Evolutionary conservation across 2,888 invertebrate genomes (phyloP), one percentile per base, ranked within the genome.

Genomic region (Lasioglossum oenotherae): DNA sequence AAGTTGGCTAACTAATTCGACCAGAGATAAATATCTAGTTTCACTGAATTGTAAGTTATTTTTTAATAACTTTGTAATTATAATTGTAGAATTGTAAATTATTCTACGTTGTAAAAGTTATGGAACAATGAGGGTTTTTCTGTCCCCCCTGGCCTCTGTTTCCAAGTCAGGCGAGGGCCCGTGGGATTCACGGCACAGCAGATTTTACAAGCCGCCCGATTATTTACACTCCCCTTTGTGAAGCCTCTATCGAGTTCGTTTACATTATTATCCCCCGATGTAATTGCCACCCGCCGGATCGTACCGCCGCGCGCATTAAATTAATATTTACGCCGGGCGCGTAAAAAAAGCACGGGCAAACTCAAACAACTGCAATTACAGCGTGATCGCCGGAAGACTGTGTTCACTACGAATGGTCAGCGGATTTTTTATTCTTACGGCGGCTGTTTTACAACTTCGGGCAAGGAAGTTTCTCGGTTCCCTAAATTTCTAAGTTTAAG

Each of bases 201-300:
- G 23, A 69, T 69, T 69, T 69, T 41, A n/a, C 69, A 69, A 69
- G 69, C 69, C 35, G 23, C 4, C 23, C 38, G 69, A 41, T 69
- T 69, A 38, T 69, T 41, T 69, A 23, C 69, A 12, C 35, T 12
- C 38, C 69, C 38, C 38, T 69, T 69, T 69, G 69, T 41, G 12
- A n/a, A 41, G 69, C 69, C 69, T 41, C 69, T n/a, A 69, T 69
- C 69, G 38, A 69, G 38, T 41, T 69, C 69, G 69, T 69, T 69
- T 41, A 35, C 69, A 69, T 69, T 69, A 69, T 69, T 35, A 69
- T 69, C 41, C 69, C 69, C 38, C 23, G 4, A 69, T 23, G 69
- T 69, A 41, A 69, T 41, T 41, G 38, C 38, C 69, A 23, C 10
- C 69, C 69, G 3, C 35, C 10, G 23, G 23, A 69, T 67, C 67